Percentiles rank a stretch among this genome's conserved stretches.
Conservation (phyloP, 2,113 vertebrate species). For the Cavia porcellus region DNA sequence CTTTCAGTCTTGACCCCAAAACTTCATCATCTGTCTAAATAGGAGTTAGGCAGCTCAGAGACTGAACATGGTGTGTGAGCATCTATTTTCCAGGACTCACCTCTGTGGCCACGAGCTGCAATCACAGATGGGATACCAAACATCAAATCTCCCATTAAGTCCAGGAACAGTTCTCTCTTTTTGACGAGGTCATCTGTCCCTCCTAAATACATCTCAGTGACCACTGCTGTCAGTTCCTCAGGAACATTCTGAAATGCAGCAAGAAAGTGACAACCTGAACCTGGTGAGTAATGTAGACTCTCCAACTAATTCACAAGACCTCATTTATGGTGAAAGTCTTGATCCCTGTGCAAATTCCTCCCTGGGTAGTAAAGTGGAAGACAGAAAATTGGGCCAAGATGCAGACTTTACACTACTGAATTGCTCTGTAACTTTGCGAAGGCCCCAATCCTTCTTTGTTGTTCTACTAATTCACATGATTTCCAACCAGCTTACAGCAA, state of each 20-base stretch:
- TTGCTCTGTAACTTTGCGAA: not conserved
- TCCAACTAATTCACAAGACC: not conserved
- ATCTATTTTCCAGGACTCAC: slow-evolving; percentile 55
- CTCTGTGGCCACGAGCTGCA: slow-evolving; percentile 60
- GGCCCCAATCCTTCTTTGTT: not conserved
- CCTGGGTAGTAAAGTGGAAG: too few species aligned
- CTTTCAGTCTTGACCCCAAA: not conserved
- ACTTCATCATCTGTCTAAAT: not conserved
- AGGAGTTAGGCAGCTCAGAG: too few species aligned
- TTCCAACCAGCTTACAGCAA: slow-evolving; percentile 53
- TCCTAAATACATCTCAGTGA: slow-evolving; percentile 71
- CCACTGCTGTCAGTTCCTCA: not conserved
- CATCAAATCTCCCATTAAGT: not conserved
- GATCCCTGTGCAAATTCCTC: not conserved
- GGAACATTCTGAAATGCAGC: slow-evolving; percentile 58
- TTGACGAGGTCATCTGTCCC: not conserved
- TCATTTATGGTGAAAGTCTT: rapidly evolving
- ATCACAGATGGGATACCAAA: slow-evolving; percentile 65
- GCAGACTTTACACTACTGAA: not conserved
- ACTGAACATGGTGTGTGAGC: rapidly evolving
- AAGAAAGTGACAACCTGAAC: not conserved
- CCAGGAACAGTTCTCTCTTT: slow-evolving; percentile 67
- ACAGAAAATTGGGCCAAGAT: not conserved
- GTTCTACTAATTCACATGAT: not conserved
- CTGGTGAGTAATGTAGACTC: rapidly evolving